phyloP scores from a whole-genome alignment of 2,113 vertebrate species.

The Cyprinodon brontotheroides region DNA sequence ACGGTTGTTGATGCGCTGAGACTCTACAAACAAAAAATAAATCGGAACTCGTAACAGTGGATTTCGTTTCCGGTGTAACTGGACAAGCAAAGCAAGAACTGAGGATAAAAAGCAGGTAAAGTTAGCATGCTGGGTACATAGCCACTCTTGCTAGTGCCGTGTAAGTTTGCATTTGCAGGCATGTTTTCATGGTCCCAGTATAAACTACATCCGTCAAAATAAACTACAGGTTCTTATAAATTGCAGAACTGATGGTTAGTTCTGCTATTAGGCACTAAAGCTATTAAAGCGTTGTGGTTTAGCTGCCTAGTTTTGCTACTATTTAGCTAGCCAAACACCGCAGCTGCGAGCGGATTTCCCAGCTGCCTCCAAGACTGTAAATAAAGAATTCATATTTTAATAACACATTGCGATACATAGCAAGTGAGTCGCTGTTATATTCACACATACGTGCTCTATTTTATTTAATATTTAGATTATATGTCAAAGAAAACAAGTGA shows the following conservation, averaged over 20 bases:
- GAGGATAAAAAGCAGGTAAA: slow-evolving; percentile 69
- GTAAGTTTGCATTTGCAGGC: slow-evolving; percentile 1
- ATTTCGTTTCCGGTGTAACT: neutral
- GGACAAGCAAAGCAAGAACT: slow-evolving; percentile 31
- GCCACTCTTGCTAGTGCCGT: slow-evolving; percentile 26
- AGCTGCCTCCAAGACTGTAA: neutral
- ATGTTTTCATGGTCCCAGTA: neutral
- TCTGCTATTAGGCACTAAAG: neutral
- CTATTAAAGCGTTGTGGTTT: neutral
- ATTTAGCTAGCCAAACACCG: slow-evolving; percentile 31
- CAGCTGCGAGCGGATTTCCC: slow-evolving; percentile 14
- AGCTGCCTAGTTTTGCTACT: slow-evolving; percentile 56
- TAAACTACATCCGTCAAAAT: neutral
- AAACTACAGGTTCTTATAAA: neutral
- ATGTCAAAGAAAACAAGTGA: neutral
- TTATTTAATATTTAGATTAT: neutral
- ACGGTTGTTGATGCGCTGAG: neutral
- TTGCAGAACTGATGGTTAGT: neutral
- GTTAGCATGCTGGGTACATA: slow-evolving; percentile 61
- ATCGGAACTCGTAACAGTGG: slow-evolving; percentile 7
- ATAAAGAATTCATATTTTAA: neutral
- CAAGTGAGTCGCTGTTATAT: neutral
- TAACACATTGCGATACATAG: neutral
- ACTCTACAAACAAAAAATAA: neutral
- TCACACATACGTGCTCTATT: too few species aligned